phyloP scores from a whole-genome alignment of 2,113 vertebrate genomes.

The Chloroceryle aenea region DNA sequence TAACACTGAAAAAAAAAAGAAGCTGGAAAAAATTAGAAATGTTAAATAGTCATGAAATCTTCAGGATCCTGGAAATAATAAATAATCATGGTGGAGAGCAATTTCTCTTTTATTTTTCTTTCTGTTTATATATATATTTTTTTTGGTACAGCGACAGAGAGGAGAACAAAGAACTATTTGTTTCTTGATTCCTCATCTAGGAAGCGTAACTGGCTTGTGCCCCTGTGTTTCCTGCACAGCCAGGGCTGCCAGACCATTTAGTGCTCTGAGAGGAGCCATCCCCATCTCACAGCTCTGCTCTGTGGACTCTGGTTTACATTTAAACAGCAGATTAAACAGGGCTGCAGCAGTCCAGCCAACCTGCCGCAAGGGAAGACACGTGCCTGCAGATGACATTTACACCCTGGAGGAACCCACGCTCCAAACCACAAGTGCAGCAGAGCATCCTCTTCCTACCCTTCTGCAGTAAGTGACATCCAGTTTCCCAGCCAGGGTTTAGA shows the following conservation, averaged over 20 bases:
- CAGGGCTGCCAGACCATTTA: neutral
- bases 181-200: neutral
- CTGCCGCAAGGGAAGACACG: neutral
- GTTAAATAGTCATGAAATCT: neutral
- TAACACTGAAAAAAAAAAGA: neutral
- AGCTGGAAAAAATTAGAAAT: neutral
- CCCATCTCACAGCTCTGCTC: neutral
- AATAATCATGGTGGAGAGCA: neutral
- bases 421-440: neutral
- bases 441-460: fast-evolving
- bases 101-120: neutral
- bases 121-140: too few relatives aligned
- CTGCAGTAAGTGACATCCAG: neutral
- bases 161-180: slow-evolving; percentile 21
- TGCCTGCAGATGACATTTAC: neutral
- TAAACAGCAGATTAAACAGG: fast-evolving
- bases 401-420: neutral
- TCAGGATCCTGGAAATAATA: neutral
- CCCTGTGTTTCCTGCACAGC: neutral
- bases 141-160: neutral
- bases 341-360: neutral
- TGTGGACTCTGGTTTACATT: fast-evolving
- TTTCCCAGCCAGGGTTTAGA: neutral
- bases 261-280: neutral
- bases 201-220: neutral